Evolutionary conservation across 2,797 vertebrate genomes (phyloP), one percentile per base, ranked within the genome.

Genomic region (Ctenosaura bakeri): DNA sequence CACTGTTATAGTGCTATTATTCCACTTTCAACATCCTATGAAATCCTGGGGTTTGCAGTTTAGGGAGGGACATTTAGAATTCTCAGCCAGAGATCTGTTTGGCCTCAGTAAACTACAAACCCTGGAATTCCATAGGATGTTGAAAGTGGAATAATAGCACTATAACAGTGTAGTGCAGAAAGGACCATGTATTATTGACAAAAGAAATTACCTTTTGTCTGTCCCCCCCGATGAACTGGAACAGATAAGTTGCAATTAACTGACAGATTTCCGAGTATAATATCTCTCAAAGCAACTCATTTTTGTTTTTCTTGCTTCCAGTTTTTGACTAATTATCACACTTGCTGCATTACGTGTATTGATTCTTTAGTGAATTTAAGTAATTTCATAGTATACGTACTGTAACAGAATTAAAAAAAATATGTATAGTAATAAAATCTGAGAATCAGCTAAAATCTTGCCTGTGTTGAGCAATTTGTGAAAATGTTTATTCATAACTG

Each of bases 401-500:
- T 64, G 6, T 64, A 64, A 26, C 62, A 64, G 22, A 26, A 74
- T 74, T 38, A 35, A 42, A 64, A 64, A 38, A 64, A 38, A 2
- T 2, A 38, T 6, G 1, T 64, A 82, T 38, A 4, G n/a, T 35
- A 14, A 5, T 5, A 66, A n/a, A 59, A 35, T 86, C 7, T 76
- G n/a, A 86, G 32, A 38, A 26, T 54, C 66, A 83, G 52, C 29
- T 46, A 73, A 16, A 38, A 86, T 35, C 52, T 4, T 79, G 12
- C 46, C 56, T 87, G 38, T 56, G 50, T 29, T 59, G 35, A 80
- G 62, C 59, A 26, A 18, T 54, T 24, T 69, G 62, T 80, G 10
- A 0, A 3, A 22, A 22, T 0, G 22, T 32, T 2, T 29, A 0
- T 86, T 79, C 73, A 16, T 1, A 81, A 84, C 18, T 92, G 26